Base-by-base conservation (phyloP, 2,888 invertebrate genomes). In the Teleogryllus oceanicus region DNA sequence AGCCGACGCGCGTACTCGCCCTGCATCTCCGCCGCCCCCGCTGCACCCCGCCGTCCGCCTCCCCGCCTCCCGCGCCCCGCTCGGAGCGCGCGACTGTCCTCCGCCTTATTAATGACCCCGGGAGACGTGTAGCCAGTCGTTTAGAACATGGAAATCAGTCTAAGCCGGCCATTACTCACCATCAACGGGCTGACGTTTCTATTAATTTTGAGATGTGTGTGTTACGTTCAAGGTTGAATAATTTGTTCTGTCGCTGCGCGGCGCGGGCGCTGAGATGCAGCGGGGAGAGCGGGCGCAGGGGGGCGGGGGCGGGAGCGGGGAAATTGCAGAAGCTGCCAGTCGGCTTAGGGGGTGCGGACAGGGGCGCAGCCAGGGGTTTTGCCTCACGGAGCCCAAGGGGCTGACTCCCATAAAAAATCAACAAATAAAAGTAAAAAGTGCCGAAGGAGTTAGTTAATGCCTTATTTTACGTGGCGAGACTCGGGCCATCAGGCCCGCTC, bases 91-190 rank as follows among this genome's bases (percentile, higher is more conserved):
- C 62, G 62, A 62, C 62, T 62, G 62, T 62, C 62, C 62, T n/a
- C n/a, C 16, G 62, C 62, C 62, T 62, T 62, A 62, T 62, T 62
- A 62, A 62, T 62, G 62, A 62, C 62, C 62, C 62, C n/a, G 62
- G 62, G 62, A 62, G 62, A 62, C 62, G 62, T 62, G 62, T 62
- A 62, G 62, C 62, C 62, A 62, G 62, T 62, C 62, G 62, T 62
- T 62, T 62, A 62, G 62, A 62, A 62, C 62, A 62, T 62, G 62
- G 62, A 62, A 62, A 62, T 62, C 62, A 62, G 62, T 62, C 62
- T 62, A 62, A 62, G 62, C 62, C 62, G 11, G 62, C 62, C 62
- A 62, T 62, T 62, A 62, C 62, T 62, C 62, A 62, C 62, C 62
- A 62, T 62, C 62, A 62, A 62, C 62, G 62, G n/a, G 62, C 62